Conservation (phyloP, 2,888 invertebrate species). For the Ophion slaviceki region DNA sequence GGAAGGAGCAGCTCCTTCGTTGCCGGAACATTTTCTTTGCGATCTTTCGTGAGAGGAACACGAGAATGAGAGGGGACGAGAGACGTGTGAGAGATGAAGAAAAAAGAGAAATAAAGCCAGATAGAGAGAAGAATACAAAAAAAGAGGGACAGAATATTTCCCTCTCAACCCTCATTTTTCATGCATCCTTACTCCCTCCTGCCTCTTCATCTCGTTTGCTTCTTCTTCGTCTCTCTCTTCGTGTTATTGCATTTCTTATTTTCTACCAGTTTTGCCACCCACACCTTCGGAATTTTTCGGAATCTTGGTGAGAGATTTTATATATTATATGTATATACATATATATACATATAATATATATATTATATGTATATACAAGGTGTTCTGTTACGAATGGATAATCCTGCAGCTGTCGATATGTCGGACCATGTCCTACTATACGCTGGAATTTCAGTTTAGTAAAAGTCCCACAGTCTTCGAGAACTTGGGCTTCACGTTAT, state of each 20-base stretch:
- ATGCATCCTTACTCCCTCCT: slow-evolving; percentile 17
- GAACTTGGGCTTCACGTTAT: too few species aligned
- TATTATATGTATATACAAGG: background rate
- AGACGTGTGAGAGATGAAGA: background rate
- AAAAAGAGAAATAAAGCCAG: background rate
- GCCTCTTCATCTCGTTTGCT: background rate
- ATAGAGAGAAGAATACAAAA: background rate
- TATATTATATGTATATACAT: background rate
- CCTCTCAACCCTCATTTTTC: slow-evolving; percentile 49
- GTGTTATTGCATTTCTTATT: slow-evolving; percentile 81
- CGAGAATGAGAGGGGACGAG: slow-evolving; percentile 17
- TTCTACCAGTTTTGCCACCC: slow-evolving; percentile 79
- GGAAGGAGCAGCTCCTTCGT: slow-evolving; percentile 36
- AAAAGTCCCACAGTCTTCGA: too few species aligned
- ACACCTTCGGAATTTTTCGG: slow-evolving; percentile 68
- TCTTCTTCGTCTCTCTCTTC: slow-evolving; percentile 63
- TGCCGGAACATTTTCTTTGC: slow-evolving; percentile 36
- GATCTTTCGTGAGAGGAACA: slow-evolving; percentile 11
- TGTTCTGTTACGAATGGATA: too few species aligned
- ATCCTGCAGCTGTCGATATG: too few species aligned
- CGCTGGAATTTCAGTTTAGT: too few species aligned
- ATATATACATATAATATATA: background rate
- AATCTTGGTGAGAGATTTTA: slow-evolving; percentile 32
- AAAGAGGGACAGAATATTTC: slow-evolving; percentile 14
- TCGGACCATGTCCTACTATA: too few species aligned